These are phyloP conservation scores for Campoplex capitator DNA, from an alignment of 2,888 invertebrate genomes.

Conservation along the genomic window DNA sequence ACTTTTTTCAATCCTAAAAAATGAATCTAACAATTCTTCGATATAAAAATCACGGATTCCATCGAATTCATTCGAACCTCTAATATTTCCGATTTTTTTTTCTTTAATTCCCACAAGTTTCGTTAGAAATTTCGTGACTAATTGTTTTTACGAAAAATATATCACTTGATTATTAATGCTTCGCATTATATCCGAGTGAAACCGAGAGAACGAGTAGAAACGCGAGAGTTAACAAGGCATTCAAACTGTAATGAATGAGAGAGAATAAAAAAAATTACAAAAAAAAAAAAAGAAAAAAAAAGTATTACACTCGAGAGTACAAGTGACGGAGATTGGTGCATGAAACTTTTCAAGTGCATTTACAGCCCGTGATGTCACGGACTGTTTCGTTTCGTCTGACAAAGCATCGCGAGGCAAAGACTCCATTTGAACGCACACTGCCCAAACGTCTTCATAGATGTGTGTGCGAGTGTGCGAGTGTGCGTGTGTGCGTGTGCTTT, in stretches of 20 bases:
- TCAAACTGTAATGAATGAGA: conserved; percentile 7
- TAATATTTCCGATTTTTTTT: neutral
- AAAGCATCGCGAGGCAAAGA: conserved; percentile 46
- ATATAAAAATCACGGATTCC: too few relatives aligned
- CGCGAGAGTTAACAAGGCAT: neutral
- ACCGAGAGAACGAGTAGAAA: conserved; percentile 11
- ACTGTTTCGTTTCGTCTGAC: conserved; percentile 69
- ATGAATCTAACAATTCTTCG: too few relatives aligned
- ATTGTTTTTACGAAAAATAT: neutral
- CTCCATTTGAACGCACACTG: neutral
- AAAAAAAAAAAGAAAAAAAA: neutral
- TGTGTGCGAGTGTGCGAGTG: too few relatives aligned
- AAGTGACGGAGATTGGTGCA: conserved; percentile 47
- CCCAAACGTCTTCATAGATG: too few relatives aligned
- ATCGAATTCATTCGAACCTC: too few relatives aligned
- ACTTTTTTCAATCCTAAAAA: neutral
- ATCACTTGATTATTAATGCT: neutral
- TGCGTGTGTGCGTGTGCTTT: conserved; percentile 18
- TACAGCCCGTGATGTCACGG: conserved; percentile 79
- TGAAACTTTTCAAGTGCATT: conserved; percentile 73
- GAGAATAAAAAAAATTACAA: neutral
- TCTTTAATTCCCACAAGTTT: neutral
- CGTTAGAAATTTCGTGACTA: neutral
- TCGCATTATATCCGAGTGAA: neutral
- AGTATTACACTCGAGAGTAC: conserved; percentile 11